Evolutionary conservation across 2,888 invertebrate species (phyloP), one percentile per base, ranked within the genome.

Genomic region (Deilephila elpenor): DNA sequence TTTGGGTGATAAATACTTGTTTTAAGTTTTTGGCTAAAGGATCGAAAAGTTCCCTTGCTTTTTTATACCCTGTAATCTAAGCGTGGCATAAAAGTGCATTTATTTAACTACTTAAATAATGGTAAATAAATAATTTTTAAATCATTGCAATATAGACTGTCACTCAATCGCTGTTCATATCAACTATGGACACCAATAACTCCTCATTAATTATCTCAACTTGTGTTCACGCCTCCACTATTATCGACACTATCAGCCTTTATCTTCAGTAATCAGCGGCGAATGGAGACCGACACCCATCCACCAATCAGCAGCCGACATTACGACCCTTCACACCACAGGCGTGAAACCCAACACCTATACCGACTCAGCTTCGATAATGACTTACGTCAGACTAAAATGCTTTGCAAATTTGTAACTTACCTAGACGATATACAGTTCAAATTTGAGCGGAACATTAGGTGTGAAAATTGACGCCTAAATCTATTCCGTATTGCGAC

Each of bases 401-500:
- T 2, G n/a, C 3, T 71, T 80, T 64, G 8, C 19, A 0, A 85
- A 81, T 78, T 44, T 79, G 3, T 5, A 80, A 80, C 77, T 53
- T 89, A 75, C 0, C 0, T 0, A 0, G 0, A 0, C 0, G 0
- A 0, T 0, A 74, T 80, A 92, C 71, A 76, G 86, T 78, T 74
- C 20, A 81, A 62, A 80, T 76, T 88, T 0, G 4, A 34, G 70
- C 82, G 79, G 2, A 6, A 1, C 0, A 20, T 20, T 72, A 93
- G 93, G 94, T 94, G 94, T 94, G 94, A 94, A 93, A 93, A 91
- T 91, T 94, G 86, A 94, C 94, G 93, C 93, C 92, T 93, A 74
- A 74, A 71, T 32, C 29, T n/a, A 53, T 53, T 53, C 53, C 62
- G 11, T 14, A 19, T 29, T 62, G 14, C 19, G 20, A 25, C 51